phyloP scores from a whole-genome alignment of 1,140 invertebrate species.

The Drosophila mojavensis region DNA sequence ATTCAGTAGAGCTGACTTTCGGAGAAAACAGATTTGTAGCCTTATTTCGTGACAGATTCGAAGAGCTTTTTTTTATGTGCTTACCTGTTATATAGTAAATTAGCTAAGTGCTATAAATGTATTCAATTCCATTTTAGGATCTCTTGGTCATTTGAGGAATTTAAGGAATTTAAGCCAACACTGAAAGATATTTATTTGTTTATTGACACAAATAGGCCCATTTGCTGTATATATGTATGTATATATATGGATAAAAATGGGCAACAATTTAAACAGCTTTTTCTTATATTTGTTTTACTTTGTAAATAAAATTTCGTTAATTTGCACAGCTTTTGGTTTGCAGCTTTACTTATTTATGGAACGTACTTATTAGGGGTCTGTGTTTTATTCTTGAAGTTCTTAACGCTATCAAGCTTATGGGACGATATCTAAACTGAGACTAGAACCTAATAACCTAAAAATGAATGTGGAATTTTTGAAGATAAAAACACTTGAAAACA shows the following conservation, averaged over 20 bases:
- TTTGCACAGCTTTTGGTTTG: slow-evolving; percentile 5
- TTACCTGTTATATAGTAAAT: background rate
- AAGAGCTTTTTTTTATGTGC: background rate
- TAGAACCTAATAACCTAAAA: background rate
- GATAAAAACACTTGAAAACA: too few relatives aligned
- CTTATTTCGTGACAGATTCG: background rate
- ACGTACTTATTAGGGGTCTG: too few relatives aligned
- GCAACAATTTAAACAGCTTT: slow-evolving; percentile 1
- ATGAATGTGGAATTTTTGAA: too few relatives aligned
- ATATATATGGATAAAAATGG: background rate
- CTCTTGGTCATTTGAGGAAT: background rate
- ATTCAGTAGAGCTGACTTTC: slow-evolving; percentile 16
- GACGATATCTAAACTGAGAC: background rate
- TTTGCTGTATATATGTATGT: background rate
- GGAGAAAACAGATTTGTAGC: background rate
- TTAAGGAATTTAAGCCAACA: slow-evolving; percentile 1
- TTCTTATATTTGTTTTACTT: background rate
- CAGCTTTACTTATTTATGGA: too few relatives aligned
- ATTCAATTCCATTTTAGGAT: background rate
- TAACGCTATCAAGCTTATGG: too few relatives aligned
- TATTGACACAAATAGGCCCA: slow-evolving; percentile 4
- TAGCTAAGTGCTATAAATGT: slow-evolving; percentile 14
- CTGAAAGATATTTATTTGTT: background rate
- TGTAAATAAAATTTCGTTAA: background rate
- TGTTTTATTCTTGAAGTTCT: too few relatives aligned